Base-by-base conservation (phyloP, 2,797 vertebrate species). In the Basileuterus tristriatus region DNA sequence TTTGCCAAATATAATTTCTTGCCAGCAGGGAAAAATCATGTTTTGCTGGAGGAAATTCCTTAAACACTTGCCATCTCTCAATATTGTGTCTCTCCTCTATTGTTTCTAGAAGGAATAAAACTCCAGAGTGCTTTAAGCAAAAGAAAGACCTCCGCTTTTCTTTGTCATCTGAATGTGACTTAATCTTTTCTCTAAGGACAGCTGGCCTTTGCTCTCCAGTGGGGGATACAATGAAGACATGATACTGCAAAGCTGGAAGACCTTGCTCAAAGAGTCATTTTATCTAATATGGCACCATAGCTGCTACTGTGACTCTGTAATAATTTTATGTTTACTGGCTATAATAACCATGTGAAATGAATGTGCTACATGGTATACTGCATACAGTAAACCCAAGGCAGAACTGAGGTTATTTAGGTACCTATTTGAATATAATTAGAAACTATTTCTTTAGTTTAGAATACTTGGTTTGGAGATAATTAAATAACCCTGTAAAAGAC, bases 61-160 rank as follows among this genome's bases (percentile, higher is more conserved):
- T 84, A 94, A 94, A 90, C 88, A 69, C 77, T 95, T 95, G 83
- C 77, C 86, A 87, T 93, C 83, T 92, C 93, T 94, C 88, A 91
- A 90, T 86, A 63, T 90, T 0, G 0, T 41, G 92, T 93, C 77
- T n/a, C 41, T 83, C 7, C 68, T 83, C 94, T 94, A 87, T 96
- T 96, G 88, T 96, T 96, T 96, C 86, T 95, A 70, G 86, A 82
- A 90, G 93, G 90, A 94, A 79, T 79, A 84, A 88, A 93, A 94
- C 74, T 82, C 63, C 63, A 46, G 23, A 95, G 67, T 63, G 77
- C 90, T 95, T 89, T 87, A 76, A 88, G 89, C 63, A 67, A 84
- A 94, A 88, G 93, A 88, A 50, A 3, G 3, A 69, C 72, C 41
- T 60, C 50, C 82, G 74, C 70, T 91, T 94, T 60, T 81, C 67